Evolutionary conservation across 1,140 invertebrate species (phyloP).

Genomic region (Bradynema listronoti): DNA sequence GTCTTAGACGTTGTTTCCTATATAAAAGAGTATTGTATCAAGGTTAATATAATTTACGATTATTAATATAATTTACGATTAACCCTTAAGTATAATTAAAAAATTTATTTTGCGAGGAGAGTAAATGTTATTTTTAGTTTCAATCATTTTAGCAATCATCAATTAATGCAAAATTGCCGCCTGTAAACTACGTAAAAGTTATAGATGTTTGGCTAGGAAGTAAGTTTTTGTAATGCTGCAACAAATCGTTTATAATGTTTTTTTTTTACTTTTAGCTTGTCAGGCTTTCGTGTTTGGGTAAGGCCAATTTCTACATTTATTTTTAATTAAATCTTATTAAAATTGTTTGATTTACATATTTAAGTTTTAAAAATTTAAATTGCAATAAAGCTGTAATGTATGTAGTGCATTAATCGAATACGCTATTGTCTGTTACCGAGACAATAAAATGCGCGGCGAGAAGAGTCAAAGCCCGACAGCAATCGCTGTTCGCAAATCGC

Average conservation of each 20-base stretch:
- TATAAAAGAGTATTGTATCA: too few species aligned
- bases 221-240: conserved; percentile 14
- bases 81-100: too few species aligned
- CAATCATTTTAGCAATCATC: conserved; percentile 27
- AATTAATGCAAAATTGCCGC: conserved; percentile 83
- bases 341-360: too few species aligned
- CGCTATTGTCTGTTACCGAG: conserved; percentile 43
- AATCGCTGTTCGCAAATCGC: not conserved
- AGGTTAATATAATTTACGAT: too few species aligned
- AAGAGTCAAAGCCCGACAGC: conserved; percentile 13
- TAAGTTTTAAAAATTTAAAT: too few species aligned
- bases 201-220: conserved; percentile 88
- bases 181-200: conserved; percentile 69
- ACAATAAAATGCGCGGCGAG: conserved; percentile 12
- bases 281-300: conserved; percentile 41
- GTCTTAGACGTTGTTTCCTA: too few species aligned
- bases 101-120: too few species aligned
- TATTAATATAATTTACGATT: too few species aligned
- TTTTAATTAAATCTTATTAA: too few species aligned
- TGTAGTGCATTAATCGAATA: conserved; percentile 42
- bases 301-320: conserved; percentile 5
- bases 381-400: not conserved
- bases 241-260: not conserved
- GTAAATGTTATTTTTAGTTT: too few species aligned
- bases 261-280: conserved; percentile 16